Evolutionary conservation across 92 coral and sea anemone species (phyloP).

Genomic region (Paramuricea clavata): DNA sequence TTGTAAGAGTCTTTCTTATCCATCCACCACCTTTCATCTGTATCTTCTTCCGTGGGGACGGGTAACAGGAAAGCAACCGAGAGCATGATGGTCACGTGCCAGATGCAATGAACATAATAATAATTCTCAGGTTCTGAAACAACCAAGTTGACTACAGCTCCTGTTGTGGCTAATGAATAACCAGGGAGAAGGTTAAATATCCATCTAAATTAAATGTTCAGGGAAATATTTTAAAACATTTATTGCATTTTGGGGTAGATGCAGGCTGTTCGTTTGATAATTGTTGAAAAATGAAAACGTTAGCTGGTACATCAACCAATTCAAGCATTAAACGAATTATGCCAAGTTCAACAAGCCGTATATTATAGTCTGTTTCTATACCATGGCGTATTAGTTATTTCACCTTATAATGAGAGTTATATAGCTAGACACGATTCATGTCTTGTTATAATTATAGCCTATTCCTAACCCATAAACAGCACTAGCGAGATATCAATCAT

Average conservation of each 20-base stretch:
- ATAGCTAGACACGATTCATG: no score
- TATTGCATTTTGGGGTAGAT: background rate
- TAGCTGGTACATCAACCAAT: no score
- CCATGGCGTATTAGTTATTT: no score
- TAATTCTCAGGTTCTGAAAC: conserved; percentile 15
- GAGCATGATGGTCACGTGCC: conserved; percentile 54
- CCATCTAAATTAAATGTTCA: conserved; percentile 9
- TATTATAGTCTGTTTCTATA: no score
- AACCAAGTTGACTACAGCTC: conserved; percentile 10
- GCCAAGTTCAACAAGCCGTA: no score
- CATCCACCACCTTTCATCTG: conserved; percentile 30
- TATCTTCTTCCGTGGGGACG: background rate
- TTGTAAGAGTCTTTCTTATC: background rate
- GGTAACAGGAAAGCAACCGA: conserved; percentile 49
- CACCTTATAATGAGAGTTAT: no score
- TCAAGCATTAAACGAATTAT: no score
- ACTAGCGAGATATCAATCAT: no score
- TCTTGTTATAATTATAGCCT: no score
- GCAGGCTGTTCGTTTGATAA: no score
- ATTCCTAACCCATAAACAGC: no score
- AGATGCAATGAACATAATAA: conserved; percentile 40
- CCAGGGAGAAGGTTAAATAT: conserved; percentile 27
- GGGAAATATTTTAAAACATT: background rate
- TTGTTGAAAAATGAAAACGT: no score
- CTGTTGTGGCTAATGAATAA: conserved; percentile 10